phyloP scores from a whole-genome alignment of 37 sponge, comb jelly and placozoan genomes.

The Petrosia ficiformis region DNA sequence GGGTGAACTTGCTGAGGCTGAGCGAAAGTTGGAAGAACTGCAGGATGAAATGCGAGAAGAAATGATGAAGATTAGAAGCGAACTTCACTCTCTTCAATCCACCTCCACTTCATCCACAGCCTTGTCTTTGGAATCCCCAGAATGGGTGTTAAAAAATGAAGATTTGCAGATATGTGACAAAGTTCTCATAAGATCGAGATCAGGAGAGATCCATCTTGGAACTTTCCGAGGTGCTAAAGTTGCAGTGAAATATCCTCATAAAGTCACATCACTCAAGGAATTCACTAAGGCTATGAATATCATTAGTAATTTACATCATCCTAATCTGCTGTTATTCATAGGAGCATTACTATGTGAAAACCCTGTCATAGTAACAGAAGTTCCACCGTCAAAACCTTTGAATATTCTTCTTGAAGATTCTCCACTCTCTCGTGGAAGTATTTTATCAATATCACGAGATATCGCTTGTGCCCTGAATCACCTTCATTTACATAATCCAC shows the following conservation, averaged over 20 bases:
- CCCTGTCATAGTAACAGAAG: neutral
- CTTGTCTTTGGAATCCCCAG: neutral
- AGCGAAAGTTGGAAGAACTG: neutral
- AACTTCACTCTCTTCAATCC: neutral
- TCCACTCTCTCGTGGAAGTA: neutral
- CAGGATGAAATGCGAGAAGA: neutral
- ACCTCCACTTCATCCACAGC: neutral
- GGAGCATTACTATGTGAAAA: neutral
- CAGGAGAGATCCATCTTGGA: neutral
- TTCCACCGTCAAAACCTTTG: neutral
- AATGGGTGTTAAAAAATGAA: neutral
- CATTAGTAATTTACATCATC: neutral
- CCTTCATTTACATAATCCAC: neutral
- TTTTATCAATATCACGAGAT: neutral
- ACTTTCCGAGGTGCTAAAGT: neutral
- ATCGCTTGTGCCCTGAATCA: neutral
- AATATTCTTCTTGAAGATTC: neutral
- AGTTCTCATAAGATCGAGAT: neutral
- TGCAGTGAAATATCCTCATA: neutral
- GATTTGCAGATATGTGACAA: neutral
- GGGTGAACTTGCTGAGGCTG: neutral
- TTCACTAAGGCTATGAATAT: neutral
- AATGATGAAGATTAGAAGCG: neutral
- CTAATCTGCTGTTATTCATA: neutral
- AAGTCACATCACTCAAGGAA: neutral